Percentiles rank a stretch among this genome's conserved stretches.
phyloP scores from a whole-genome alignment of 30 jellyfish, hydroid and myxozoan species.

The Phacellophora camtschatica region DNA sequence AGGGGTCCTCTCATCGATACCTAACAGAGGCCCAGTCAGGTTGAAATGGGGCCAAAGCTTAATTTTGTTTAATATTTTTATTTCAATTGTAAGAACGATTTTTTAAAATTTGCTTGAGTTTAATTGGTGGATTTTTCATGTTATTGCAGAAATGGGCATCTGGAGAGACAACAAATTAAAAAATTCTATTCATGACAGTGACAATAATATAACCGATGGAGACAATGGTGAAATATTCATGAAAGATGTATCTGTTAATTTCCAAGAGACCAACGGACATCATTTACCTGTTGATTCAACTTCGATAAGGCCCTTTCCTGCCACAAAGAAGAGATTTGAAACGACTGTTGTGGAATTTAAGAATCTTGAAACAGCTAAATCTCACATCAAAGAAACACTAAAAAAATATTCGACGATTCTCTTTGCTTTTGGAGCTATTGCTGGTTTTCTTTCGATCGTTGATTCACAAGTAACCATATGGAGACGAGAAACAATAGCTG shows the following conservation, averaged over 20 bases:
- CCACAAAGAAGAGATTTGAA: conserved; percentile 34
- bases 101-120: too few species aligned
- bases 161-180: conserved; percentile 18
- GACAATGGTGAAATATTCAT: not conserved
- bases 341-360: conserved; percentile 67
- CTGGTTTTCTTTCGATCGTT: conserved; percentile 63
- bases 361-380: conserved; percentile 77
- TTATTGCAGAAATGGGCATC: conserved; percentile 51
- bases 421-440: conserved; percentile 71
- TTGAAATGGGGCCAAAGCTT: too few species aligned
- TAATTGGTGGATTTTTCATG: too few species aligned
- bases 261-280: conserved; percentile 40
- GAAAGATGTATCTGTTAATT: conserved; percentile 32
- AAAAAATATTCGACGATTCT: conserved; percentile 80
- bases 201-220: not conserved
- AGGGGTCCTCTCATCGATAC: too few species aligned
- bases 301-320: conserved; percentile 22
- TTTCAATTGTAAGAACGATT: too few species aligned
- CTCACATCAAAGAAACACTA: conserved; percentile 62
- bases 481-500: conserved; percentile 28
- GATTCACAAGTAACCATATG: conserved; percentile 79
- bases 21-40: too few species aligned
- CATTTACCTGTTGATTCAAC: conserved; percentile 21
- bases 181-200: not conserved
- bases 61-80: too few species aligned